Evolutionary conservation across 2,888 invertebrate genomes (phyloP).

Genomic region (Cosmia pyralina): DNA sequence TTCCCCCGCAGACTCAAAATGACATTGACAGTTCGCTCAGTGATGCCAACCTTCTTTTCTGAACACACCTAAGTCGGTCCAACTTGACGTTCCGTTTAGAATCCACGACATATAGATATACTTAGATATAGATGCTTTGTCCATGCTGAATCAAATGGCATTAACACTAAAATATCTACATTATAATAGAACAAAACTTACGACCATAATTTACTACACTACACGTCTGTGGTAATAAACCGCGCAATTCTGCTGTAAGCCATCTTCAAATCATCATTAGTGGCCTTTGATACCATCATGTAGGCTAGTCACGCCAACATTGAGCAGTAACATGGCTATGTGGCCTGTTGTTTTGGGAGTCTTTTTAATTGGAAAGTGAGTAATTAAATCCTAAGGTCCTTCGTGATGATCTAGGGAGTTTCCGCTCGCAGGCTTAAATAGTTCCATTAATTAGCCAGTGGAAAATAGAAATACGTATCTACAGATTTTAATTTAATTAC

Average conservation of each 20-base stretch:
- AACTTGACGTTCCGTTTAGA: too few species aligned
- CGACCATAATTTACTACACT: slow-evolving; percentile 18
- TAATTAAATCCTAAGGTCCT: too few species aligned
- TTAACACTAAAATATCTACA: slow-evolving; percentile 2
- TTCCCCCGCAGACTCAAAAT: too few species aligned
- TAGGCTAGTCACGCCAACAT: slow-evolving; percentile 53
- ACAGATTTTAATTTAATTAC: not conserved
- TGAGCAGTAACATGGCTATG: slow-evolving; percentile 13
- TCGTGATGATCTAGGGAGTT: not conserved
- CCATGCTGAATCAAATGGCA: slow-evolving; percentile 3
- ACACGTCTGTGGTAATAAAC: slow-evolving; percentile 33
- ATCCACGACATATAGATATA: too few species aligned
- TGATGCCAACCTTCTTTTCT: too few species aligned
- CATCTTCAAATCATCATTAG: slow-evolving; percentile 64
- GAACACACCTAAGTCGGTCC: too few species aligned
- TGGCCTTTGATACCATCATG: slow-evolving; percentile 37
- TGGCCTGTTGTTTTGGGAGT: not conserved
- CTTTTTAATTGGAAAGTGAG: slow-evolving; percentile 18
- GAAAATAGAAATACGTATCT: not conserved
- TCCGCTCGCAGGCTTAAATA: not conserved
- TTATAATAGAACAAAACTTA: slow-evolving; percentile 17
- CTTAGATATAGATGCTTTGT: too few species aligned
- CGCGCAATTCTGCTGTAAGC: slow-evolving; percentile 28
- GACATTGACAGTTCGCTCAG: too few species aligned
- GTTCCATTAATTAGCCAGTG: not conserved